A percentile compares a stretch with the other conserved stretches of the same genome.
phyloP scores from a whole-genome alignment of 2,113 vertebrate species.

The Semicossyphus pulcher region DNA sequence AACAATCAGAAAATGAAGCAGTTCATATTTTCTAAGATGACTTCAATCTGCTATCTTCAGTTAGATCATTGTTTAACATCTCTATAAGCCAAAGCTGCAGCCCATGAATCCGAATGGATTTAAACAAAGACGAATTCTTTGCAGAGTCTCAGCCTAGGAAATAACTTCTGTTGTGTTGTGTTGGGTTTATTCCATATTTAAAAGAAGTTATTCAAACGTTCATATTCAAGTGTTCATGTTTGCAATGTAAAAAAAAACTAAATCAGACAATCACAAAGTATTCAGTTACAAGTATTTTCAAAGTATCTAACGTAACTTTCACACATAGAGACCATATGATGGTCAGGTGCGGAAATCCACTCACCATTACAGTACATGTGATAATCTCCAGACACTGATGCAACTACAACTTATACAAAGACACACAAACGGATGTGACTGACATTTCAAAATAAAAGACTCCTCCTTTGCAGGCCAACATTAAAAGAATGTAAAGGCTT shows the following conservation, averaged over 20 bases:
- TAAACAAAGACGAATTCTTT: too few species aligned
- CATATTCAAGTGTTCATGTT: slow-evolving; percentile 62
- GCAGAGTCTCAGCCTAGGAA: too few species aligned
- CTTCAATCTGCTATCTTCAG: too few species aligned
- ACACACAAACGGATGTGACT: slow-evolving; percentile 28
- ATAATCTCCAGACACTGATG: slow-evolving; percentile 56
- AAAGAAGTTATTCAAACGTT: slow-evolving; percentile 50
- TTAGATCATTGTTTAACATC: too few species aligned
- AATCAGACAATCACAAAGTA: slow-evolving; percentile 39
- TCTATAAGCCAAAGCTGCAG: too few species aligned
- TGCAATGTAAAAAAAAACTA: slow-evolving; percentile 55
- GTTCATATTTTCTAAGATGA: too few species aligned
- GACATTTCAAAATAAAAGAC: slow-evolving; percentile 20
- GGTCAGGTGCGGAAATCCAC: slow-evolving; percentile 65
- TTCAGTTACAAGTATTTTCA: slow-evolving; percentile 43
- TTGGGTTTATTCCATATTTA: slow-evolving; percentile 58
- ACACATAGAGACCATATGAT: slow-evolving; percentile 72
- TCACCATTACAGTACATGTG: slow-evolving; percentile 66
- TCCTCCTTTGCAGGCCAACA: slow-evolving; percentile 31
- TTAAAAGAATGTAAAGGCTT: slow-evolving; percentile 38
- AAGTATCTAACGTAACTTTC: slow-evolving; percentile 40
- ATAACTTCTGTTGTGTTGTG: not conserved
- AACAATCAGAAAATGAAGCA: not conserved
- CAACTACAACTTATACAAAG: slow-evolving; percentile 38
- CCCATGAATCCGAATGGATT: too few species aligned